A percentile compares a stretch with the other conserved stretches of the same genome.
Conservation (phyloP, 2,888 invertebrate genomes). For the Platerodrilus igneus region DNA sequence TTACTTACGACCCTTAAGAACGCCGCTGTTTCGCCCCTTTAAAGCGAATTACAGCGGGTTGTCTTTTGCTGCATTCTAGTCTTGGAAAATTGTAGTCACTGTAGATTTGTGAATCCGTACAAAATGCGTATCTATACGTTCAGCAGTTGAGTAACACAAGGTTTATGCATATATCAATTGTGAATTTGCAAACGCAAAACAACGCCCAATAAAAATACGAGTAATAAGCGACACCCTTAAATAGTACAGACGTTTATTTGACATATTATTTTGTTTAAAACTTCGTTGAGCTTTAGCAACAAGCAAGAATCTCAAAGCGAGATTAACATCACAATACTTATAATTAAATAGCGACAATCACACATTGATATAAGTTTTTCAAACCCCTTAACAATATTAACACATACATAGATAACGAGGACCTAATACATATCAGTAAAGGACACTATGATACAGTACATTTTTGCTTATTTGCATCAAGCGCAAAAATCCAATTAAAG, state of each 20-base stretch:
- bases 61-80: too few species aligned
- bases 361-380: too few species aligned
- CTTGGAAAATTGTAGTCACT: too few species aligned
- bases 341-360: slow-evolving; percentile 28
- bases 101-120: too few species aligned
- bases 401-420: slow-evolving; percentile 29
- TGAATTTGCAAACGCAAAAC: slow-evolving; percentile 20
- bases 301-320: slow-evolving; percentile 47
- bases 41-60: too few species aligned
- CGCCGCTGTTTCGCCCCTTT: too few species aligned
- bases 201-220: slow-evolving; percentile 34
- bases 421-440: slow-evolving; percentile 32
- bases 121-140: too few species aligned
- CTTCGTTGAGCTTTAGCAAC: slow-evolving; percentile 40
- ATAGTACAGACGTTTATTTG: slow-evolving; percentile 46
- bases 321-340: slow-evolving; percentile 48
- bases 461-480: slow-evolving; percentile 31
- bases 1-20: too few species aligned
- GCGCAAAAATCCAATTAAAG: slow-evolving; percentile 34
- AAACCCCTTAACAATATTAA: too few species aligned
- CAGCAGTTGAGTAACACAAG: slow-evolving; percentile 20
- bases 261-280: slow-evolving; percentile 44
- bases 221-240: slow-evolving; percentile 34
- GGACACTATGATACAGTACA: slow-evolving; percentile 21
- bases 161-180: slow-evolving; percentile 27